Evolutionary conservation across 2,888 invertebrate species (phyloP), one percentile per base, ranked within the genome.

Genomic region (Cheilosia impressa): DNA sequence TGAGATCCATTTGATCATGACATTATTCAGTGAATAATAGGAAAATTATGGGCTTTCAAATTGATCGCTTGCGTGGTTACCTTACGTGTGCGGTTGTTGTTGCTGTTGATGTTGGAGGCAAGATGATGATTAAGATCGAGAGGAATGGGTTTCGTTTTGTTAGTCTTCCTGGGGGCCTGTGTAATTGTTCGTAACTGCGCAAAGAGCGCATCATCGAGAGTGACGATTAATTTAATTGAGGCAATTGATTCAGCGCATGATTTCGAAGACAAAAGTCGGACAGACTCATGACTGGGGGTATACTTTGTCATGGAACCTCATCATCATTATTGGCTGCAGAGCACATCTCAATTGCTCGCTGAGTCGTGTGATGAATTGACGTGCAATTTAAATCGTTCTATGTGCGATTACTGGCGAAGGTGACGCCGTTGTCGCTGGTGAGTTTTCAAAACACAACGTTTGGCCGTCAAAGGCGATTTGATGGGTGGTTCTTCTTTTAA

Each of bases 11-110:
- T 85, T 85, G 85, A 85, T 85, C 81, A 85, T 81, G 87, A 82
- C 82, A 87, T 87, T 87, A 87, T 82, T 82, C 87, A 76, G 87
- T 78, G 87, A 82, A 73, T 87, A 87, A 87, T 87, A 65, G 82
- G 87, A 81, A 78, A 87, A 87, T 87, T 82, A 82, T 82, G 47
- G 82, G 87, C 65, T 87, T 65, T 82, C 60, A 81, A 73, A 87
- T 81, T 76, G 85, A 85, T 81, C 72, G 81, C 80, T 77, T 81
- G 62, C 85, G 72, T 80, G 22, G 72, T 71, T 79, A 31, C 9
- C 31, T 31, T 2, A 71, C 50, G 22, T 75, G 31, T 53, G 57
- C n/a, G 45, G 57, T 57, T 58, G 52, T 43, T 66, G 31, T 50
- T 50, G 65, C 9, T 65, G 52, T 34, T 19, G 41, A n/a, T 31